phyloP scores from a whole-genome alignment of 2,113 vertebrate species.

The Platycercus adscitus region DNA sequence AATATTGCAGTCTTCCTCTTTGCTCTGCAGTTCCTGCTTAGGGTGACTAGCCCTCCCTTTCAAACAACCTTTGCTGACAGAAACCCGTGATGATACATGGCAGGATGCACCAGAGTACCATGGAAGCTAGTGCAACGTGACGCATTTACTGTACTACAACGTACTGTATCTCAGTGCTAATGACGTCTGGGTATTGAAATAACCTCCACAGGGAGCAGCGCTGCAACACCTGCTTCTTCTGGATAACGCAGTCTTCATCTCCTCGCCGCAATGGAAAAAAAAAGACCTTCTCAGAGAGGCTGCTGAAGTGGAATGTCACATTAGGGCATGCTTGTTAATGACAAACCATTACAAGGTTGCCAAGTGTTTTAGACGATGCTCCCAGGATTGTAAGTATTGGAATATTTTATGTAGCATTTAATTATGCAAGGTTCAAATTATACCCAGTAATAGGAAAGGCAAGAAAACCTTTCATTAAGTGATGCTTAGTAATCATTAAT shows the following conservation, averaged over 20 bases:
- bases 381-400: not conserved
- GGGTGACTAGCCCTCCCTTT: conserved; percentile 37
- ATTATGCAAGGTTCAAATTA: not conserved
- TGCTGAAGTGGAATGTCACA: conserved; percentile 35
- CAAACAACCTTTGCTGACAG: conserved; percentile 75
- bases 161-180: conserved; percentile 67
- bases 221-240: conserved; percentile 69
- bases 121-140: conserved; percentile 49
- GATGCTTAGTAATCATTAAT: not conserved
- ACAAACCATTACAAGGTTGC: conserved; percentile 45
- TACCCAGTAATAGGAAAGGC: not conserved
- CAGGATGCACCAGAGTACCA: conserved; percentile 46
- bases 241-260: conserved; percentile 20
- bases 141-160: conserved; percentile 64
- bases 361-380: conserved; percentile 19
- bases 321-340: conserved; percentile 45
- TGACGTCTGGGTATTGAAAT: conserved; percentile 70
- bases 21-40: conserved; percentile 7
- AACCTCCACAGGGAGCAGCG: conserved; percentile 59
- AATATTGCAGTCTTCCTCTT: not conserved
- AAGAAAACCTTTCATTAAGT: conserved; percentile 18
- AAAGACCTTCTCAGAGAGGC: conserved; percentile 9
- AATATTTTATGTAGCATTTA: conserved; percentile 23
- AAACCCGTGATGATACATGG: conserved; percentile 46
- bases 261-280: conserved; percentile 3